Conservation (phyloP, 2,797 vertebrate genomes). For the Enteromius treurensis region DNA sequence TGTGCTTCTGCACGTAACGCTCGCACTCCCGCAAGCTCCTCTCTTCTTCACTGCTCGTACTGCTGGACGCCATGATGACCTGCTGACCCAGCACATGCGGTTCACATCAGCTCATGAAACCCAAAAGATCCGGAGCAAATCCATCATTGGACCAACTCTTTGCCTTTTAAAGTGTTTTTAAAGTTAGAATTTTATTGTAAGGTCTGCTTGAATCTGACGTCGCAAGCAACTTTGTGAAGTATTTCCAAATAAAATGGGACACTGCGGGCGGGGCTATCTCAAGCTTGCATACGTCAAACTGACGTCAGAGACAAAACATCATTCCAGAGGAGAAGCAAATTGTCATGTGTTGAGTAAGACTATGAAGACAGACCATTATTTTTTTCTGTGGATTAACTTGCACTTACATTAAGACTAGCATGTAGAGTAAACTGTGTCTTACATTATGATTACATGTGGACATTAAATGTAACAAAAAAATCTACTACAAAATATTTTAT, state of each 20-base stretch:
- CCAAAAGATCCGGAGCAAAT: neutral
- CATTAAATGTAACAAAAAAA: too few relatives aligned
- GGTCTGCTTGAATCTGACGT: neutral
- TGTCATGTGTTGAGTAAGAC: neutral
- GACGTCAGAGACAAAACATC: neutral
- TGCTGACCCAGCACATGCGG: constrained; percentile 42
- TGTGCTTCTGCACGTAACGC: constrained; percentile 98
- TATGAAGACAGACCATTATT: too few relatives aligned
- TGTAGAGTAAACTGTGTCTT: neutral
- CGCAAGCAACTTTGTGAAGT: neutral
- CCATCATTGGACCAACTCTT: neutral
- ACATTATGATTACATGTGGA: neutral
- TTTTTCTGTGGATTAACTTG: neutral
- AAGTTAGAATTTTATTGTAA: neutral
- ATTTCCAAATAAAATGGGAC: neutral
- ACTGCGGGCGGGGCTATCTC: neutral
- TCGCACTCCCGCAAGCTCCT: constrained; percentile 97
- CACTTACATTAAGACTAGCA: neutral
- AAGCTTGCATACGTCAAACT: neutral
- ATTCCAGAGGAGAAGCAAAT: neutral
- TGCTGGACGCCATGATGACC: constrained; percentile 89
- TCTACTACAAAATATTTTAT: neutral
- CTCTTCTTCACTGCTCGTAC: constrained; percentile 91
- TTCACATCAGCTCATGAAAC: constrained; percentile 12
- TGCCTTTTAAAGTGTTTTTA: neutral